Evolutionary conservation across 2,888 invertebrate species (phyloP).

Genomic region (Luffia ferchaultella): DNA sequence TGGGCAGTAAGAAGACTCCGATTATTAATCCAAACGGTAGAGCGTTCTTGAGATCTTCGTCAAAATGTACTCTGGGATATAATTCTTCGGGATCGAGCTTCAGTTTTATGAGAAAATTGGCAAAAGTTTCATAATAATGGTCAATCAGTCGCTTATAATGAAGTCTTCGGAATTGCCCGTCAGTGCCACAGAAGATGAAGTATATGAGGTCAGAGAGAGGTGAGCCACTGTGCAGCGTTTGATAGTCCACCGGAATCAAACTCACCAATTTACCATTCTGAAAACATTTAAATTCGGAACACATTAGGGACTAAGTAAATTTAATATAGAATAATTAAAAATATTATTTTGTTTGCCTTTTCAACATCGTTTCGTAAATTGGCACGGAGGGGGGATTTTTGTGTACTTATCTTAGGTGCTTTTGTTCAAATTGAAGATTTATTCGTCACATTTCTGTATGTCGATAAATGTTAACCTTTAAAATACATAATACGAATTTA

Average conservation of each 20-base stretch:
- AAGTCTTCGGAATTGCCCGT: slow-evolving; percentile 2
- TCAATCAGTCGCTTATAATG: not conserved
- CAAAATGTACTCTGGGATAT: slow-evolving; percentile 2
- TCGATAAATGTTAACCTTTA: not conserved
- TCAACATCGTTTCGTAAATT: no score
- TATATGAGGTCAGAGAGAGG: slow-evolving; percentile 4
- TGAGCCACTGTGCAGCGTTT: not conserved
- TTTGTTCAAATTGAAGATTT: no score
- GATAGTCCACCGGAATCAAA: slow-evolving; percentile 7
- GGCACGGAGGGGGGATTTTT: no score
- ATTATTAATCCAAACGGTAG: no score
- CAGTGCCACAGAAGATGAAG: slow-evolving; percentile 7
- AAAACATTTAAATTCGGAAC: not conserved
- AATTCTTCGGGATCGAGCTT: not conserved
- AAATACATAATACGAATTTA: no score
- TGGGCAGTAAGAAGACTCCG: no score
- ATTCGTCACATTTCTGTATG: not conserved
- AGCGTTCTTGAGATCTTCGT: not conserved
- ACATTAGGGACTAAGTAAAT: not conserved
- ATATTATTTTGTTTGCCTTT: not conserved
- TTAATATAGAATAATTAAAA: not conserved
- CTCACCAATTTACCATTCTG: slow-evolving; percentile 5
- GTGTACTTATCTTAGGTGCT: no score
- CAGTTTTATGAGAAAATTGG: not conserved
- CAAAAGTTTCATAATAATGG: slow-evolving; percentile 2